phyloP scores from a whole-genome alignment of 2,888 invertebrate species.

The Ennomos erosarius region DNA sequence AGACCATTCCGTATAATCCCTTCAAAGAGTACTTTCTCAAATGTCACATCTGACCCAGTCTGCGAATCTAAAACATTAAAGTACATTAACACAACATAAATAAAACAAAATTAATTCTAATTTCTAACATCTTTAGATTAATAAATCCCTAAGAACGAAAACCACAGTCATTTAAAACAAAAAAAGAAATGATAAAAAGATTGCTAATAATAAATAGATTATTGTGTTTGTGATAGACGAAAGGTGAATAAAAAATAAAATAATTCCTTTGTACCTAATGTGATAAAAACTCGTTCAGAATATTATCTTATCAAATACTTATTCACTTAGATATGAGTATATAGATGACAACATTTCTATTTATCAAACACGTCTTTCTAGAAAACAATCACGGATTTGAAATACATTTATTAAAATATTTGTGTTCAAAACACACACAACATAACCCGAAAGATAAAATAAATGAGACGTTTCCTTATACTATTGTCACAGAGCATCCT shows the following conservation, averaged over 20 bases:
- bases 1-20: slow-evolving; percentile 53
- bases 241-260: background rate
- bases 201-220: background rate
- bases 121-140: background rate
- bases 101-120: background rate
- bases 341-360: too few relatives aligned
- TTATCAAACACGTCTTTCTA: too few relatives aligned
- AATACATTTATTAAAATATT: too few relatives aligned
- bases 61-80: slow-evolving; percentile 41
- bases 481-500: too few relatives aligned
- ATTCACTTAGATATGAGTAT: too few relatives aligned
- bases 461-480: too few relatives aligned
- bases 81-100: background rate
- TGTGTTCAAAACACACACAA: too few relatives aligned
- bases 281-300: too few relatives aligned
- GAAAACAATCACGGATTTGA: too few relatives aligned
- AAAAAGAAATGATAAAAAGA: background rate
- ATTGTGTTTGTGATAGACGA: background rate
- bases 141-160: slow-evolving; percentile 45
- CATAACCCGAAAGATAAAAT: too few relatives aligned
- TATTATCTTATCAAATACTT: too few relatives aligned
- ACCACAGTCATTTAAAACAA: slow-evolving; percentile 48
- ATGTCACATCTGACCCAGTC: slow-evolving; percentile 44
- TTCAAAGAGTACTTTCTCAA: slow-evolving; percentile 62
- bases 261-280: too few relatives aligned